These are phyloP conservation scores for Thera obeliscata DNA, from an alignment of 2,888 invertebrate genomes.

Conservation along the genomic window DNA sequence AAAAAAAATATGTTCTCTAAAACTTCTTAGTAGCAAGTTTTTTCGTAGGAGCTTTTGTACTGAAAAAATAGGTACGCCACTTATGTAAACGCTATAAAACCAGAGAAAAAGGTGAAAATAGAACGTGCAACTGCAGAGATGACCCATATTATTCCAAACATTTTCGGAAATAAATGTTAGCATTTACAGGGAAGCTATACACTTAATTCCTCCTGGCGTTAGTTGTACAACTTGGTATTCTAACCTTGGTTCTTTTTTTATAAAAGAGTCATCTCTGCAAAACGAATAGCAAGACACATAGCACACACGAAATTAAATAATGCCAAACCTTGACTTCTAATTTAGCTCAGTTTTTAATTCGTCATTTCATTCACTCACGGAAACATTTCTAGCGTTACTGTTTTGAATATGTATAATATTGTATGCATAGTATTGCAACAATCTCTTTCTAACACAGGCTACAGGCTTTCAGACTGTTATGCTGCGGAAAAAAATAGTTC, in stretches of 20 bases:
- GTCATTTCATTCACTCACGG: background rate
- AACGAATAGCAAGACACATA: conserved; percentile 12
- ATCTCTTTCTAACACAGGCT: too few relatives aligned
- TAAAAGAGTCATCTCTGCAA: conserved; percentile 4
- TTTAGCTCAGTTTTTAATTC: conserved; percentile 8
- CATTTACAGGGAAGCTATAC: too few relatives aligned
- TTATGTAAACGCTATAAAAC: background rate
- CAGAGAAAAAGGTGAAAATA: background rate
- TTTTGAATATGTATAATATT: too few relatives aligned
- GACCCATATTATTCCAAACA: background rate
- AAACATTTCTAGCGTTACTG: too few relatives aligned
- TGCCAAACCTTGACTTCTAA: conserved; percentile 13
- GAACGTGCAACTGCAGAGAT: conserved; percentile 18
- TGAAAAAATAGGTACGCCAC: background rate
- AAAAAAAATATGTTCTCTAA: background rate
- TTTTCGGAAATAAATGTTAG: background rate
- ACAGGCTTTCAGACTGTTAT: too few relatives aligned
- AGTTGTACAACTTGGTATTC: too few relatives aligned
- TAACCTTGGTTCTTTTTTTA: too few relatives aligned
- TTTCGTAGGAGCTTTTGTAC: background rate
- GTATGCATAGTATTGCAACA: too few relatives aligned
- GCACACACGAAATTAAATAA: conserved; percentile 9
- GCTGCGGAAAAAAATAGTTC: too few relatives aligned
- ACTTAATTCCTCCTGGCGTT: too few relatives aligned
- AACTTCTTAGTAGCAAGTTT: background rate